Evolutionary conservation across 2,113 vertebrate species (phyloP).

Genomic region (Falcunculus frontatus): DNA sequence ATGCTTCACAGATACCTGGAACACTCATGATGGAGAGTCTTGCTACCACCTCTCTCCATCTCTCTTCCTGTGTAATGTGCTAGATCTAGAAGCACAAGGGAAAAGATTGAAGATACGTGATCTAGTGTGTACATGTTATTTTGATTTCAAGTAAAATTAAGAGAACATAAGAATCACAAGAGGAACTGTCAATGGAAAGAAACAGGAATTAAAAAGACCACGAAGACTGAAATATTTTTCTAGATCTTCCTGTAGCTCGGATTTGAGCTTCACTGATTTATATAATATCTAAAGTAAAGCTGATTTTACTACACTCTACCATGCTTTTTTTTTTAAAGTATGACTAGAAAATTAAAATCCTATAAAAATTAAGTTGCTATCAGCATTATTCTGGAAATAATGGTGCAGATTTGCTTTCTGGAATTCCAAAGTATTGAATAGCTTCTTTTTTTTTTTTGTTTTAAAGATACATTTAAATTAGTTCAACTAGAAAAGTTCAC

Average conservation of each 20-base stretch:
- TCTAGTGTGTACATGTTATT: neutral
- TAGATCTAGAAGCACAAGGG: neutral
- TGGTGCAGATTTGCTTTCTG: neutral
- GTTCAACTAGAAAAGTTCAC: neutral
- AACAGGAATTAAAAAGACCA: neutral
- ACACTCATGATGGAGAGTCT: neutral
- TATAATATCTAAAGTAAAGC: neutral
- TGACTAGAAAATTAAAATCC: neutral
- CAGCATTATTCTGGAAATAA: neutral
- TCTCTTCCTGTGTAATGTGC: neutral
- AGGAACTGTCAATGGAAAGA: neutral
- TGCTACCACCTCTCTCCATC: neutral
- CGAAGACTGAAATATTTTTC: neutral
- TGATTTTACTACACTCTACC: fast-evolving
- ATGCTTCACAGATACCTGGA: neutral
- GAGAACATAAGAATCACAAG: neutral
- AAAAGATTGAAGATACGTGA: neutral
- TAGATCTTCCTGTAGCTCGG: neutral
- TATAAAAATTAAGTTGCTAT: neutral
- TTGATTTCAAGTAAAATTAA: neutral
- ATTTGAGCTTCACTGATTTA: neutral
- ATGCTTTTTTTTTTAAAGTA: neutral
- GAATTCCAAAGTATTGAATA: neutral
- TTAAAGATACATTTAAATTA: neutral
- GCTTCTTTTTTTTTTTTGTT: neutral